Evolutionary conservation across 2,888 invertebrate genomes (phyloP), one percentile per base, ranked within the genome.

Genomic region (Matsumyia berberina): DNA sequence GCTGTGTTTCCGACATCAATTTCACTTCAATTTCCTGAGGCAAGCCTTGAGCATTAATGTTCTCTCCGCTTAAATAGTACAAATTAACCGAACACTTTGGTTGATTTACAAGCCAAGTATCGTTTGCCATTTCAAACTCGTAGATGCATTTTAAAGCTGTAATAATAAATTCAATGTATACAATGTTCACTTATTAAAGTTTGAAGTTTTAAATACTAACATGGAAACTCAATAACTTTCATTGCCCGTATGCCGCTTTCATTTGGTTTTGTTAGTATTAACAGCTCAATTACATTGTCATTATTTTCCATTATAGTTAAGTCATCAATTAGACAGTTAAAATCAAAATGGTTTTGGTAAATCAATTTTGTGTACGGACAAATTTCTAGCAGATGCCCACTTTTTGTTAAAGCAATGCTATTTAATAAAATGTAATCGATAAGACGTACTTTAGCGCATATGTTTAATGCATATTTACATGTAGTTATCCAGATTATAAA

Each of bases 1-100:
- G 92, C 86, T 91, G 89, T 0, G 91, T 91, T 87, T 92, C 92
- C 0, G 90, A 90, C 0, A 92, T 89, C 31, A 90, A 86, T 86
- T 90, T 89, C 90, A 92, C 90, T 88, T 91, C 90, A 70, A 92
- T 89, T 74, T 89, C 88, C 12, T 89, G 88, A 0, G 91, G 90
- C 3, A 89, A 60, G 24, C 87, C 86, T 2, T 86, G 67, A 0
- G 57, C 66, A 66, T 88, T 88, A 0, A 70, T 33, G 12, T 88
- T 78, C 35, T 88, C 88, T 0, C 90, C 88, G 2, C 88, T 88
- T 51, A 92, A 79, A 77, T 91, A 92, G 70, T 92, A 92, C 11
- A 92, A 87, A 87, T 92, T 92, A 7, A 91, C 89, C 0, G 91
- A 89, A 72, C 89, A 88, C 73, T 91, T 91, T 1, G 91, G 89